Conservation (phyloP, 2,888 invertebrate genomes). For the Pollenia griseotomentosa region DNA sequence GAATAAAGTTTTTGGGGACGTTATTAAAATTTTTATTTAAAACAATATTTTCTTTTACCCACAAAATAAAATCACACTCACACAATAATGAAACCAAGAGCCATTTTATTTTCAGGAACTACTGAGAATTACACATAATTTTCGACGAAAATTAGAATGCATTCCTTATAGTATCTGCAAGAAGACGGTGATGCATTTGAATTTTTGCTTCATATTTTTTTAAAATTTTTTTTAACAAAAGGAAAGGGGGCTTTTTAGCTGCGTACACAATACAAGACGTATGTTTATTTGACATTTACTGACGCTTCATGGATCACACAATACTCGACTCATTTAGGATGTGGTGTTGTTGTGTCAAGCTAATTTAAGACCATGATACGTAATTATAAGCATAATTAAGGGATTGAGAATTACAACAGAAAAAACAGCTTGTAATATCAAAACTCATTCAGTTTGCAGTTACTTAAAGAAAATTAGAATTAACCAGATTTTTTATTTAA, state of each 20-base stretch:
- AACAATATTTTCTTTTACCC: conserved; percentile 6
- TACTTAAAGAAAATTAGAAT: neutral
- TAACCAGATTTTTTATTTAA: no score
- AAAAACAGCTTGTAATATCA: neutral
- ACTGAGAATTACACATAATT: no score
- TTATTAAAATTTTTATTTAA: neutral
- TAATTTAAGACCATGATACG: conserved; percentile 70
- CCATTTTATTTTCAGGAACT: no score
- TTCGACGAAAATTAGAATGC: neutral
- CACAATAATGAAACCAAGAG: no score
- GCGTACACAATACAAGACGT: conserved; percentile 39
- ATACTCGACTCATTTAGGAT: conserved; percentile 49
- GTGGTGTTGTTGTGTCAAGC: conserved; percentile 64
- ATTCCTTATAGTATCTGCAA: conserved; percentile 22
- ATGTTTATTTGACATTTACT: conserved; percentile 67
- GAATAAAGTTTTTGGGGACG: conserved; percentile 28
- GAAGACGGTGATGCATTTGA: conserved; percentile 26
- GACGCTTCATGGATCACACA: conserved; percentile 67
- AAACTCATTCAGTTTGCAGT: conserved; percentile 10
- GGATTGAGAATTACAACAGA: conserved; percentile 43
- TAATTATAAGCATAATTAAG: conserved; percentile 72
- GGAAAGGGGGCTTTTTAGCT: conserved; percentile 5
- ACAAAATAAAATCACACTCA: neutral
- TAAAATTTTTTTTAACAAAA: neutral
- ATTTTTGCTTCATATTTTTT: conserved; percentile 4